These are phyloP conservation scores for Lapara coniferarum DNA, from an alignment of 2,888 invertebrate species.

Conservation along the genomic window DNA sequence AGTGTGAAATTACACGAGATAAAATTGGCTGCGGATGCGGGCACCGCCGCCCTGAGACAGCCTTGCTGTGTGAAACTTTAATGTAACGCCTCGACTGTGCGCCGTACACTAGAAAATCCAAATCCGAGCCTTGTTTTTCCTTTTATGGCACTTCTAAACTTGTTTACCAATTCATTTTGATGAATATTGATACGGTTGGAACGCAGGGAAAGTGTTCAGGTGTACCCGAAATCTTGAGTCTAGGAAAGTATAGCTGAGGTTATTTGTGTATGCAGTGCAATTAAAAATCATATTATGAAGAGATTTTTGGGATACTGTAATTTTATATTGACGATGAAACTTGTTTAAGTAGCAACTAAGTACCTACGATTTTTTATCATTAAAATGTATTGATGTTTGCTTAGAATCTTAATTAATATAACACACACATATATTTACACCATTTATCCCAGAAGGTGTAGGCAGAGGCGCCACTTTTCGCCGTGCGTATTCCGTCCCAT, in stretches of 20 bases:
- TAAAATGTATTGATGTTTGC: background rate
- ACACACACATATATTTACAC: too few relatives aligned
- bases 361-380: too few relatives aligned
- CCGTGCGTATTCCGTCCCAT: too few relatives aligned
- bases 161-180: conserved; percentile 62
- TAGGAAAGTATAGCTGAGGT: too few relatives aligned
- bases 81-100: conserved; percentile 60
- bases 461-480: too few relatives aligned
- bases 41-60: conserved; percentile 43
- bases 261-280: too few relatives aligned
- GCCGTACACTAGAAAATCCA: conserved; percentile 59
- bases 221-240: too few relatives aligned
- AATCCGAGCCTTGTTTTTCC: conserved; percentile 63
- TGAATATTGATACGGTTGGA: conserved; percentile 42
- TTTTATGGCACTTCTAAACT: conserved; percentile 62
- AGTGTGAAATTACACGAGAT: conserved; percentile 65
- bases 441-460: too few relatives aligned
- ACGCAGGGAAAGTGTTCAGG: background rate
- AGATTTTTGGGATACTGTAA: too few relatives aligned
- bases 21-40: conserved; percentile 56
- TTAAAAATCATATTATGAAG: too few relatives aligned
- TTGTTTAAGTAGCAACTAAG: too few relatives aligned
- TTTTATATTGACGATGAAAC: too few relatives aligned
- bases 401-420: background rate
- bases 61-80: conserved; percentile 67